These are phyloP conservation scores for Neoarius graeffei DNA, from an alignment of 2,113 vertebrate species.

Conservation along the genomic window DNA sequence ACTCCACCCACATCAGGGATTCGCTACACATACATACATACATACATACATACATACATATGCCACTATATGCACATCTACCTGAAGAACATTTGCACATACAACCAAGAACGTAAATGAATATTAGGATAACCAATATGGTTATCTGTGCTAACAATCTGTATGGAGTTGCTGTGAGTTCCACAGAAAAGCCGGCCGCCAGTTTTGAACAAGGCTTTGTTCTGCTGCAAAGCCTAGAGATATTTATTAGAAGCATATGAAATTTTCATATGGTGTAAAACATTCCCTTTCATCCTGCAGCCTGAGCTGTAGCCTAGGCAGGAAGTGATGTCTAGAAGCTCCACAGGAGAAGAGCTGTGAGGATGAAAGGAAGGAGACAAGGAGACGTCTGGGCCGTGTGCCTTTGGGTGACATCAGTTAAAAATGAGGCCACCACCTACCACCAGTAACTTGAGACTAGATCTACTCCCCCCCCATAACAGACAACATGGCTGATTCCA, in stretches of 20 bases:
- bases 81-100: neutral
- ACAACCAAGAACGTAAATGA: neutral
- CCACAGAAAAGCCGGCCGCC: neutral
- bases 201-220: slow-evolving; percentile 31
- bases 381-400: slow-evolving; percentile 31
- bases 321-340: slow-evolving; percentile 48
- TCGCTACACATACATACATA: too few species aligned
- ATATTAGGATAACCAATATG: slow-evolving; percentile 21
- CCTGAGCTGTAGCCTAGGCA: slow-evolving; percentile 23
- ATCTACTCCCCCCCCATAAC: neutral
- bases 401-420: slow-evolving; percentile 51
- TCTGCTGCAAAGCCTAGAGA: slow-evolving; percentile 48
- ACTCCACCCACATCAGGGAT: too few species aligned
- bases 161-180: neutral
- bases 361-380: slow-evolving; percentile 14
- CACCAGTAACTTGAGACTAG: neutral
- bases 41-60: too few species aligned
- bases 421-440: neutral
- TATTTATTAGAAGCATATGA: slow-evolving; percentile 57
- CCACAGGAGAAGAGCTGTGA: neutral
- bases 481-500: too few species aligned
- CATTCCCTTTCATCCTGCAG: slow-evolving; percentile 58
- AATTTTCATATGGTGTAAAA: slow-evolving; percentile 55
- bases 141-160: slow-evolving; percentile 22
- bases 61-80: too few species aligned